Evolutionary conservation across 2,888 invertebrate genomes (phyloP), one percentile per base, ranked within the genome.

Genomic region (Marasmarcha lunaedactyla): DNA sequence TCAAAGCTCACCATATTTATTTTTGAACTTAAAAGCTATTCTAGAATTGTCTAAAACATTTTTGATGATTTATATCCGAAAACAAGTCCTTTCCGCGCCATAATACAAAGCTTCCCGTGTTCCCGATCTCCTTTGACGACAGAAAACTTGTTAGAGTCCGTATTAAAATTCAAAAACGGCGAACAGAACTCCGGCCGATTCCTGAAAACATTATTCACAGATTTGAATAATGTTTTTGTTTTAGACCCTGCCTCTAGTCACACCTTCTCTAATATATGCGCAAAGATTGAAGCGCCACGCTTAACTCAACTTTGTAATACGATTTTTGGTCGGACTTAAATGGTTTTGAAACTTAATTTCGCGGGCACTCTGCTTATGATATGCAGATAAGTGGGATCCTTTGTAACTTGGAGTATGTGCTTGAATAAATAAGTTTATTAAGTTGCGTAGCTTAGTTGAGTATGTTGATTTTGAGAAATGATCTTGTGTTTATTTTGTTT

Each of bases 121-220:
- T 63, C 51, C 69, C 71, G 71, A 76, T 74, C 66, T 81, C 81
- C 81, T 83, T 81, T 83, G 83, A 79, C 59, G 54, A 59, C 72
- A 67, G 68, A 64, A 73, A 81, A 81, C 81, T 81, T 81, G 81
- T 83, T 81, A 81, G 72, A 77, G 68, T 71, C 58, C 71, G 59
- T 81, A 81, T 83, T 83, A 81, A 83, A 83, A 83, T 83, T 83
- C 83, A 83, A 81, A 83, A 83, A 81, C 78, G 78, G 71, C 20
- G 73, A 63, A 67, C 68, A 61, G 60, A 76, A 76, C 76, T 14
- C 73, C 73, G 55, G 71, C 67, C 71, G 67, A 74, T 71, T 72
- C 71, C 74, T 70, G 77, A 77, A 77, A 77, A 78, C 81, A 79
- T 81, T 81, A 83, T 81, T 76, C 81, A 71, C 58, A 54, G 78